Evolutionary conservation across 1,140 invertebrate species (phyloP), one percentile per base, ranked within the genome.

Genomic region (Tribolium madens): DNA sequence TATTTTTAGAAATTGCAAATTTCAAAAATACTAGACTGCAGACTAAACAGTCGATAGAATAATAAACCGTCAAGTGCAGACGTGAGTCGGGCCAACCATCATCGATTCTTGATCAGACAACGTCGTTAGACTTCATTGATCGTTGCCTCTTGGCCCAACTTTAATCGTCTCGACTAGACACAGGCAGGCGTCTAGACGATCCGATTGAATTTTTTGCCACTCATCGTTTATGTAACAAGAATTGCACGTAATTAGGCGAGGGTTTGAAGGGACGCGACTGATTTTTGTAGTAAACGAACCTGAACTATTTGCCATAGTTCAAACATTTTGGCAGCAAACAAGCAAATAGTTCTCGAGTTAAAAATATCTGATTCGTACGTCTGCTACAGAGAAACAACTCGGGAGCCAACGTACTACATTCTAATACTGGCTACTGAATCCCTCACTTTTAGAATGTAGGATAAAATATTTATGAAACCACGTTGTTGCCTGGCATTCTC

Each of bases 301-400:
- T 76, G 74, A 81, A 81, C 81, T 83, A 82, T 82, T 83, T 81
- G 80, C 81, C 80, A 83, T 82, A 82, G 81, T 83, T 81, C 80
- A 82, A 82, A 82, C 81, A 80, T 83, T 83, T 81, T 83, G 82
- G 81, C 83, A 84, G 77, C 83, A 79, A 82, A 82, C 78, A 78
- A 75, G 80, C 80, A 75, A 82, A 82, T 83, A 83, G 83, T 84
- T 83, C 68, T 70, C 78, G 77, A 79, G 81, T 83, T 84, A 84
- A 84, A 84, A 84, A 84, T 84, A 84, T 81, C 80, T 73, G 52
- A 77, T 80, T 77, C 74, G 77, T 80, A 74, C 78, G 75, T 69
- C 47, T 21, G 46, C 42, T 48, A 77, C 36, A 74, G 72, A 74
- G 72, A 75, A 70, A 75, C 72, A 53, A 75, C 50, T 48, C 50